A percentile compares a stretch with the other conserved stretches of the same genome.
Evolutionary conservation across 2,888 invertebrate species (phyloP).

Genomic region (Gerris lacustris): DNA sequence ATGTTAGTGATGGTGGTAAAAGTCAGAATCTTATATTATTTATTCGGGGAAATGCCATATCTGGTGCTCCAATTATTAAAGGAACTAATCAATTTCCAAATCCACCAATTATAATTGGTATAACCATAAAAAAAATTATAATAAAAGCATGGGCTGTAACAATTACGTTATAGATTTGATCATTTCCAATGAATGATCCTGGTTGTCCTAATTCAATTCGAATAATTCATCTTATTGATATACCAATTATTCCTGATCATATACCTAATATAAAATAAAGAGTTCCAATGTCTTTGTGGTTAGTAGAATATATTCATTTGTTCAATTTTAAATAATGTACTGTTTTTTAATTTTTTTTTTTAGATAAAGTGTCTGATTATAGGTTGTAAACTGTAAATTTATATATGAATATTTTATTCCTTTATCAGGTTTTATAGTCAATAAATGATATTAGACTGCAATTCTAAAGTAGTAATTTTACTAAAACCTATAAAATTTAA

Average conservation of each 20-base stretch:
- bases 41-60: slow-evolving; percentile 71
- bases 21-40: slow-evolving; percentile 78
- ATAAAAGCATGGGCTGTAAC: slow-evolving; percentile 68
- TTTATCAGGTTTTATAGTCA: slow-evolving; percentile 36
- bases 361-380: slow-evolving; percentile 45
- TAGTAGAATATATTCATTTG: slow-evolving; percentile 57
- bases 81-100: slow-evolving; percentile 74
- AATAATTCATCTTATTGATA: slow-evolving; percentile 56
- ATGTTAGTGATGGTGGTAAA: slow-evolving; percentile 53
- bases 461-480: slow-evolving; percentile 10
- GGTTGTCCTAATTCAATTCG: slow-evolving; percentile 58
- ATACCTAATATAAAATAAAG: slow-evolving; percentile 43
- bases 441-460: slow-evolving; percentile 30
- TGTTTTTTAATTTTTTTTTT: too few species aligned
- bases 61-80: slow-evolving; percentile 60
- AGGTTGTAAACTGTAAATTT: slow-evolving; percentile 55
- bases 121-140: slow-evolving; percentile 70
- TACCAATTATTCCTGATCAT: slow-evolving; percentile 57
- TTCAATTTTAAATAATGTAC: too few species aligned
- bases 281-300: slow-evolving; percentile 62
- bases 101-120: slow-evolving; percentile 64
- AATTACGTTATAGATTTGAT: slow-evolving; percentile 66
- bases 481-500: slow-evolving; percentile 5
- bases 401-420: slow-evolving; percentile 42
- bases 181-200: slow-evolving; percentile 54